Percentiles rank a stretch among this genome's conserved stretches.
phyloP scores from a whole-genome alignment of 2,797 vertebrate genomes.

The Sciaenops ocellatus region DNA sequence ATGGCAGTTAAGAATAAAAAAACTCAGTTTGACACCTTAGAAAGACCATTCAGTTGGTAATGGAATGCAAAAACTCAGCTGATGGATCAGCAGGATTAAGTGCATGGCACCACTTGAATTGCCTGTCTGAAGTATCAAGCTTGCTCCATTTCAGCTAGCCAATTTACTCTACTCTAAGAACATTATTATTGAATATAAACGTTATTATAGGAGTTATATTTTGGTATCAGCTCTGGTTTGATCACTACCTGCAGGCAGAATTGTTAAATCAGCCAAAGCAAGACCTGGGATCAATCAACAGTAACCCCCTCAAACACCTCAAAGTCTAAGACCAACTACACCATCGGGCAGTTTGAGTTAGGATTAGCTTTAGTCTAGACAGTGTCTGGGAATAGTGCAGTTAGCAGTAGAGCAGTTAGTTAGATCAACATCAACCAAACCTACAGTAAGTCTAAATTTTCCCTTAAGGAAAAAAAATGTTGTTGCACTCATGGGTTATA shows the following conservation, averaged over 20 bases:
- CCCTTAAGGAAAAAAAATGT: neutral
- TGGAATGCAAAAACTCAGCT: neutral
- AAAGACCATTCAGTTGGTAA: slow-evolving; percentile 7
- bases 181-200: slow-evolving; percentile 16
- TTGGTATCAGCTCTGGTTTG: slow-evolving; percentile 1
- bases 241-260: neutral
- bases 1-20: neutral
- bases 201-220: neutral
- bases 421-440: neutral
- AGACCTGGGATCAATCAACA: slow-evolving; percentile 17
- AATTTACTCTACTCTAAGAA: neutral
- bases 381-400: slow-evolving; percentile 11
- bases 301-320: neutral
- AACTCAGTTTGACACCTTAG: slow-evolving; percentile 9
- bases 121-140: neutral
- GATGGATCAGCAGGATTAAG: slow-evolving; percentile 9
- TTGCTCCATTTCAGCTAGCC: neutral
- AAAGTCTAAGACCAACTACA: slow-evolving; percentile 2
- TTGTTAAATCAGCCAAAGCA: slow-evolving; percentile 19
- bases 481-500: neutral
- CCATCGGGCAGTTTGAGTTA: neutral
- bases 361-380: slow-evolving; percentile 19
- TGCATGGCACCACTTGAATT: neutral
- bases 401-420: neutral
- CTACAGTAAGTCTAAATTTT: neutral